Evolutionary conservation across 2,888 invertebrate genomes (phyloP).

Genomic region (Melieria picta): DNA sequence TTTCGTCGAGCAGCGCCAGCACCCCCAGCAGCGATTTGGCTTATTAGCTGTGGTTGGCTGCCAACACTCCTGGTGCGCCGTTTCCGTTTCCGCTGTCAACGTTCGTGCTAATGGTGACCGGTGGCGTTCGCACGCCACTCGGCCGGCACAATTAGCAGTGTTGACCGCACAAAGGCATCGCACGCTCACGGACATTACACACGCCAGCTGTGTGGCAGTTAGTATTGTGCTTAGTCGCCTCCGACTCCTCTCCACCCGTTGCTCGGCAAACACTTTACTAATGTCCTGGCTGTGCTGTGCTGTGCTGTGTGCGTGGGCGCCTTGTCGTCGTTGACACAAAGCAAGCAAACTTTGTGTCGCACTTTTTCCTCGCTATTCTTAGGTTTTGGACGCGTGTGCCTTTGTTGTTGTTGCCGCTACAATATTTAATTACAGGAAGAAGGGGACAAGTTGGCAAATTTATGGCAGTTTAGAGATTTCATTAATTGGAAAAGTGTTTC

Average conservation of each 20-base stretch:
- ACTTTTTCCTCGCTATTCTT: not conserved
- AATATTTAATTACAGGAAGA: slow-evolving; percentile 30
- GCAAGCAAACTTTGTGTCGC: not conserved
- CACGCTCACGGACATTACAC: not conserved
- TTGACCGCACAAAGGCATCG: not conserved
- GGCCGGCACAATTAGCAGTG: slow-evolving; percentile 21
- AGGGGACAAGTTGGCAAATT: slow-evolving; percentile 47
- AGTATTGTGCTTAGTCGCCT: not conserved
- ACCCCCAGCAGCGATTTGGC: not conserved
- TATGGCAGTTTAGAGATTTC: slow-evolving; percentile 62
- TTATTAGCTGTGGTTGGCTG: not conserved
- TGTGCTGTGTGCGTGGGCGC: too few species aligned
- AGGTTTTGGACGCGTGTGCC: too few species aligned
- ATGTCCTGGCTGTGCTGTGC: slow-evolving; percentile 5
- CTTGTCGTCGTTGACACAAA: not conserved
- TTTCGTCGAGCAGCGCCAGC: not conserved
- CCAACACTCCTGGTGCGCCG: too few species aligned
- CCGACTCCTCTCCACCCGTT: not conserved
- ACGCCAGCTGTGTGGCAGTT: too few species aligned
- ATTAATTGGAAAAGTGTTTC: slow-evolving; percentile 60
- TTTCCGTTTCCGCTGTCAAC: not conserved
- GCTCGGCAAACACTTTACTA: not conserved
- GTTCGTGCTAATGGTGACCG: not conserved
- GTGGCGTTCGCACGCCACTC: slow-evolving; percentile 1
- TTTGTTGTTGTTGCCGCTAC: slow-evolving; percentile 2